Evolutionary conservation across 2,113 vertebrate species (phyloP).

Genomic region (Rhodinocichla rosea): DNA sequence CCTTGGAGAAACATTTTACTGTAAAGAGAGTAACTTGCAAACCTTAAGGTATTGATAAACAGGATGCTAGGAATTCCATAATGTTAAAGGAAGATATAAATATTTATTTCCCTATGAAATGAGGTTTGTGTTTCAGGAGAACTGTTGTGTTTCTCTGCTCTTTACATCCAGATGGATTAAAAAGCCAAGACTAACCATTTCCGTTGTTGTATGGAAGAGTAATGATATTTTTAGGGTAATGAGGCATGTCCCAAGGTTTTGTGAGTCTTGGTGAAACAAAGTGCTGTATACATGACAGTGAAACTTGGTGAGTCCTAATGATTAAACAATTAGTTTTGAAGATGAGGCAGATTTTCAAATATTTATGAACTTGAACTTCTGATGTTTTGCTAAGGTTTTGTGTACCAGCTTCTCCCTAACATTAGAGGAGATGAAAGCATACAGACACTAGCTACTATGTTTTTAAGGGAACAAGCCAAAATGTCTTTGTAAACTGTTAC

Average conservation of each 20-base stretch:
- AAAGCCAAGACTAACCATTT: background rate
- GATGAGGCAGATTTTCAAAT: conserved; percentile 8
- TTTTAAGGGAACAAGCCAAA: background rate
- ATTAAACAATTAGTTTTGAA: background rate
- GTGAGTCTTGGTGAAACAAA: background rate
- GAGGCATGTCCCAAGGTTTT: background rate
- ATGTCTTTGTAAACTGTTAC: conserved; percentile 2
- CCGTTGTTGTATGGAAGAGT: background rate
- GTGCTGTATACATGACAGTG: background rate
- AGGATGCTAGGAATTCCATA: background rate
- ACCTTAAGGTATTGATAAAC: conserved; percentile 8
- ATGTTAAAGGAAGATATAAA: conserved; percentile 9
- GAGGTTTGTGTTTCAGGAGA: background rate
- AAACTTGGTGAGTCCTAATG: background rate
- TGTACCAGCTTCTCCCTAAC: background rate
- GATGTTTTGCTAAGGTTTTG: conserved; percentile 1
- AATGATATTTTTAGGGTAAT: background rate
- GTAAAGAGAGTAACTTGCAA: background rate
- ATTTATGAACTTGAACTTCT: background rate
- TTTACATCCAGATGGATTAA: background rate
- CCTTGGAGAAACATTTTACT: background rate
- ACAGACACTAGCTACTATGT: background rate
- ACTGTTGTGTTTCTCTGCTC: background rate
- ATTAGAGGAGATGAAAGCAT: conserved; percentile 35
- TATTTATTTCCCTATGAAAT: background rate